A percentile compares a stretch with the other conserved stretches of the same genome.
These are phyloP conservation scores for Platyrinchus mystaceus DNA, from an alignment of 2,797 vertebrate genomes.

Conservation along the genomic window DNA sequence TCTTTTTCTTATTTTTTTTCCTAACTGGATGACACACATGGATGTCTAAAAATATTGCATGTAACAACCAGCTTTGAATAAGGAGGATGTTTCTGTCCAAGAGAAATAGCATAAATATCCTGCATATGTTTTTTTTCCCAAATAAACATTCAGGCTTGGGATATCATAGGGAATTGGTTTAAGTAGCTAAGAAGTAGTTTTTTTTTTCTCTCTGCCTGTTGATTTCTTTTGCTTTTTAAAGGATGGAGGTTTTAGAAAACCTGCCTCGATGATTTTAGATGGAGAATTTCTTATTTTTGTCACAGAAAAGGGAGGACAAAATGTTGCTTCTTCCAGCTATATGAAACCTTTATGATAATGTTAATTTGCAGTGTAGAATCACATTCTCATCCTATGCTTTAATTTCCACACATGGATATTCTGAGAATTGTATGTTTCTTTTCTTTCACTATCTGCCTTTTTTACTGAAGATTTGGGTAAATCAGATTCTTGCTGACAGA, in stretches of 20 bases:
- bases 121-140: background rate
- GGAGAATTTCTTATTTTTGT: background rate
- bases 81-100: conserved; percentile 54
- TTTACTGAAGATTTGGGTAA: background rate
- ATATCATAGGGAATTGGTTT: background rate
- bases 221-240: background rate
- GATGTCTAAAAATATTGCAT: conserved; percentile 69
- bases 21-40: conserved; percentile 21
- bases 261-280: background rate
- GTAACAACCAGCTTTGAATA: conserved; percentile 46
- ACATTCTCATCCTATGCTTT: background rate
- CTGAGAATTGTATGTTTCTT: background rate
- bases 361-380: background rate
- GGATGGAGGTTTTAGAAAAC: background rate
- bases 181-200: background rate
- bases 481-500: background rate
- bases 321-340: background rate
- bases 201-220: background rate
- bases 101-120: conserved; percentile 55
- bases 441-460: background rate
- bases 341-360: background rate
- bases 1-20: background rate
- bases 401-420: background rate
- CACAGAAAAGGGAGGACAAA: background rate
- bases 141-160: conserved; percentile 18